phyloP scores from a whole-genome alignment of 2,888 invertebrate species.

The Prosopocoilus inquinatus region DNA sequence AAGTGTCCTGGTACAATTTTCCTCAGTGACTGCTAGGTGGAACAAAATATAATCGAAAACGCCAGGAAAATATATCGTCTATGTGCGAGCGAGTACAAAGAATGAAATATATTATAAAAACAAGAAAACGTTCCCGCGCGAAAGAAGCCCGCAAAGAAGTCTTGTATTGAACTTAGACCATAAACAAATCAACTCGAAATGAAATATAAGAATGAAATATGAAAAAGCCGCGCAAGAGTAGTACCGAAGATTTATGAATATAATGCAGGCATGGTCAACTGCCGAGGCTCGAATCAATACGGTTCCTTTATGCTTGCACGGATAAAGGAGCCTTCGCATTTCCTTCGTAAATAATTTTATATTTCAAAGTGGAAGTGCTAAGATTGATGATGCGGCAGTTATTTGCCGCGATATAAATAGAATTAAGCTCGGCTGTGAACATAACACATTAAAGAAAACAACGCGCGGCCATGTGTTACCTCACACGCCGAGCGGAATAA shows the following conservation, averaged over 20 bases:
- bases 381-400: not conserved
- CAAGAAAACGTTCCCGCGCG: too few relatives aligned
- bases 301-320: not conserved
- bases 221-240: not conserved
- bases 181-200: conserved; percentile 5
- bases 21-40: too few relatives aligned
- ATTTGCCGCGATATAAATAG: not conserved
- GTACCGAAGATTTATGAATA: conserved; percentile 2
- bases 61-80: too few relatives aligned
- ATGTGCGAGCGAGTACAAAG: too few relatives aligned
- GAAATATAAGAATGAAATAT: not conserved
- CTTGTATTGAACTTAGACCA: conserved; percentile 1
- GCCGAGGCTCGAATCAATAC: not conserved
- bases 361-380: not conserved
- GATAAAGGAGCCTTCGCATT: not conserved
- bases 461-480: too few relatives aligned
- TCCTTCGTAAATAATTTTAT: conserved; percentile 1
- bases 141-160: not conserved
- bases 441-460: too few relatives aligned
- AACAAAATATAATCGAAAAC: too few relatives aligned
- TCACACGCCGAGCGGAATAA: too few relatives aligned
- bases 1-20: too few relatives aligned
- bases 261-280: not conserved
- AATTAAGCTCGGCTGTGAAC: too few relatives aligned
- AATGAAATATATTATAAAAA: too few relatives aligned